phyloP scores from a whole-genome alignment of 2,113 vertebrate genomes.

The Mus spicilegus region DNA sequence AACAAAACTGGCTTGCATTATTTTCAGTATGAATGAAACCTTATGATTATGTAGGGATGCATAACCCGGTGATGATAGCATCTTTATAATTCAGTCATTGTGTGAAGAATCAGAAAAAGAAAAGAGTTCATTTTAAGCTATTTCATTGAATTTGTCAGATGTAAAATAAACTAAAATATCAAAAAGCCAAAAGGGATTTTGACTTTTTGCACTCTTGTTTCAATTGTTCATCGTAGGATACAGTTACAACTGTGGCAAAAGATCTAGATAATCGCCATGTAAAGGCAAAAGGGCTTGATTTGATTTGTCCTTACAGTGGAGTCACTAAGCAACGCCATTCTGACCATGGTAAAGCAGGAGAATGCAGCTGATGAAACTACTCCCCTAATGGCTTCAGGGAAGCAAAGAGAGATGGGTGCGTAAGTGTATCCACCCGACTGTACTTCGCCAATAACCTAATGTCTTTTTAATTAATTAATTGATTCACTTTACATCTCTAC shows the following conservation, averaged over 20 bases:
- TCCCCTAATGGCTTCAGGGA: background rate
- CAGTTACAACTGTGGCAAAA: background rate
- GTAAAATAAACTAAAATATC: background rate
- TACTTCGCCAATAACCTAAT: background rate
- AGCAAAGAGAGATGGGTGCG: background rate
- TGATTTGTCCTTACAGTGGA: background rate
- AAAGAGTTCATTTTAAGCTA: background rate
- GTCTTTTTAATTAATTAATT: no score
- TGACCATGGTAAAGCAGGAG: no score
- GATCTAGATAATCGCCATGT: background rate
- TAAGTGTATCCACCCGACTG: background rate
- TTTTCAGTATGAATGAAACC: background rate
- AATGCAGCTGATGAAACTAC: background rate
- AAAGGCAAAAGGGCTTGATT: background rate
- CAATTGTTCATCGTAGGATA: background rate
- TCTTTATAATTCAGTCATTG: background rate
- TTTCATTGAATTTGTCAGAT: background rate
- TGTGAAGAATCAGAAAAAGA: background rate
- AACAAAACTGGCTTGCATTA: background rate
- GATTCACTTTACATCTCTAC: no score
- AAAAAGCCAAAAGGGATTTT: background rate
- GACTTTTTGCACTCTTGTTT: background rate
- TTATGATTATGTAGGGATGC: background rate
- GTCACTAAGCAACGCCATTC: background rate
- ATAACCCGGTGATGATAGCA: background rate